Evolutionary conservation across 2,888 invertebrate species (phyloP).

Genomic region (Aleiodes alternator): DNA sequence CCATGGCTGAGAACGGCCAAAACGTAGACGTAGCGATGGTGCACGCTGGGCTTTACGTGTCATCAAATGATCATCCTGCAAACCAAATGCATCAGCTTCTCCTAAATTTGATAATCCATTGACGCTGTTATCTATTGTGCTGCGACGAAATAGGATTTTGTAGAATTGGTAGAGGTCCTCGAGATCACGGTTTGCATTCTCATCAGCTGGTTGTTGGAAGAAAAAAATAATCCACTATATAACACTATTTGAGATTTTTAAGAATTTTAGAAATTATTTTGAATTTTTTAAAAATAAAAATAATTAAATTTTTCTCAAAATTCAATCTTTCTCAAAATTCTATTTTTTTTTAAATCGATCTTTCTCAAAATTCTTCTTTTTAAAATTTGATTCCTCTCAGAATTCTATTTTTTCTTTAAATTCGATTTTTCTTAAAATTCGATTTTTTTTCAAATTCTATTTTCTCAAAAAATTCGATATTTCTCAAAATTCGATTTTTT

Average conservation of each 20-base stretch:
- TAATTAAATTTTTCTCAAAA: too few relatives aligned
- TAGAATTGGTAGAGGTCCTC: constrained; percentile 65
- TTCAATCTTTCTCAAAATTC: too few relatives aligned
- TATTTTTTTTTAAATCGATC: too few relatives aligned
- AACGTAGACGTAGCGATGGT: constrained; percentile 68
- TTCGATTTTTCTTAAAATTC: too few relatives aligned
- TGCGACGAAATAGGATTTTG: constrained; percentile 61
- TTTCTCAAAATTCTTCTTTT: too few relatives aligned
- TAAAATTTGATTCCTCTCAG: too few relatives aligned
- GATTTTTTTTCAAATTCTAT: too few relatives aligned
- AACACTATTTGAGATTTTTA: background rate
- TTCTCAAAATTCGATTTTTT: too few relatives aligned
- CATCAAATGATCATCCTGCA: constrained; percentile 65
- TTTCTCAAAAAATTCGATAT: too few relatives aligned
- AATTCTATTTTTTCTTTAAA: too few relatives aligned
- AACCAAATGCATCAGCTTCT: constrained; percentile 43
- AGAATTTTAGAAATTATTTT: too few relatives aligned
- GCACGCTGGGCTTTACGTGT: constrained; percentile 68
- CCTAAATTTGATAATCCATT: background rate
- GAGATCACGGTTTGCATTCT: constrained; percentile 53
- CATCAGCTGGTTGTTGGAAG: constrained; percentile 55
- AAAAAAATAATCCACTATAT: constrained; percentile 4
- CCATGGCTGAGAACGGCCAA: constrained; percentile 61
- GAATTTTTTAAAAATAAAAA: too few relatives aligned
- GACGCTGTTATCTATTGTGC: constrained; percentile 53